Evolutionary conservation across 2,888 invertebrate species (phyloP).

Genomic region (Melinaea marsaeus): DNA sequence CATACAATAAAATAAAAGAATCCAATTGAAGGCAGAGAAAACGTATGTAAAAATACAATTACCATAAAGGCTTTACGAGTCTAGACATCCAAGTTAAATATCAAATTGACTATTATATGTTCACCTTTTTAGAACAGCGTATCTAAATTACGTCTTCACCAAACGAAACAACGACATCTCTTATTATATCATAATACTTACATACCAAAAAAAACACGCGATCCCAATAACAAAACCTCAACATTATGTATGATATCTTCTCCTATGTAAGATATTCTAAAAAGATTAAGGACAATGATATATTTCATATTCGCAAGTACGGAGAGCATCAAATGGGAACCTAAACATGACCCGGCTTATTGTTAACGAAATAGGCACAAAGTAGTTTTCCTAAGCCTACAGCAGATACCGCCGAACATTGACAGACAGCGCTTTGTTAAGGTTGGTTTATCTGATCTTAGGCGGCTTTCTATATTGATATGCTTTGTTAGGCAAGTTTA

Average conservation of each 20-base stretch:
- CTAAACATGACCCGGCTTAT: conserved; percentile 8
- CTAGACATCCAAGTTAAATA: background rate
- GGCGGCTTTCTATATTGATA: background rate
- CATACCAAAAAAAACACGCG: too few species aligned
- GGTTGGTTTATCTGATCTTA: background rate
- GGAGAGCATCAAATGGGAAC: conserved; percentile 8
- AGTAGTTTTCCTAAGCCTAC: background rate
- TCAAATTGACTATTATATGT: too few species aligned
- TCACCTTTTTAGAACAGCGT: too few species aligned
- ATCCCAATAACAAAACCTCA: too few species aligned
- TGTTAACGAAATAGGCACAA: conserved; percentile 11
- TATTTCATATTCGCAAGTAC: conserved; percentile 2
- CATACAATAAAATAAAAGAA: too few species aligned
- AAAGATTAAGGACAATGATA: background rate
- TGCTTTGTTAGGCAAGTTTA: background rate
- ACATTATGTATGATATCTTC: background rate
- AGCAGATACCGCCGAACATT: background rate
- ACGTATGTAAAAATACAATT: background rate
- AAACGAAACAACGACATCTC: too few species aligned
- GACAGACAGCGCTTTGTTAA: background rate
- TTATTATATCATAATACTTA: too few species aligned
- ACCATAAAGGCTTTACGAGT: conserved; percentile 1
- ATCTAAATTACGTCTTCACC: too few species aligned
- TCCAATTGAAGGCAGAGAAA: background rate
- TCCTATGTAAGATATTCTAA: background rate